A percentile compares a stretch with the other conserved stretches of the same genome.
phyloP scores from a whole-genome alignment of 2,797 vertebrate species.

The Onychomys torridus region DNA sequence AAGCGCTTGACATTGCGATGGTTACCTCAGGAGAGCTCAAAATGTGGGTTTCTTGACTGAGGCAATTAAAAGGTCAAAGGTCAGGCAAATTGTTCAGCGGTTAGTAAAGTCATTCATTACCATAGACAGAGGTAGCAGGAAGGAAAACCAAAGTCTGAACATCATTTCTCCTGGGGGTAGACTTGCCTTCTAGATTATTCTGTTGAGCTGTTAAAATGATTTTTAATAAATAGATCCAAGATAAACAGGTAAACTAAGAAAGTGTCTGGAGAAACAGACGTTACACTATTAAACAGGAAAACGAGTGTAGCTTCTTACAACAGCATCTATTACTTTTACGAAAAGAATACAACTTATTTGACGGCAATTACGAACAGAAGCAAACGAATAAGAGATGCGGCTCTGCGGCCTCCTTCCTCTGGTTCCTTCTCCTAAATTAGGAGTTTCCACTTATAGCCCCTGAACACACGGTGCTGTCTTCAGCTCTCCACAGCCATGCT shows the following conservation, averaged over 20 bases:
- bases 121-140: not conserved
- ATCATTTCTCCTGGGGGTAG: not conserved
- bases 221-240: slow-evolving; percentile 47
- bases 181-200: slow-evolving; percentile 36
- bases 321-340: not conserved
- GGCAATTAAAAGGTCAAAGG: slow-evolving; percentile 58
- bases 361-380: slow-evolving; percentile 37
- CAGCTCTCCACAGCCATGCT: not conserved
- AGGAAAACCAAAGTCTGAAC: slow-evolving; percentile 14
- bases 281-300: not conserved
- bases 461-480: not conserved
- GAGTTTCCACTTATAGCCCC: slow-evolving; percentile 50
- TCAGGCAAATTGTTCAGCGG: slow-evolving; percentile 16
- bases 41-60: not conserved
- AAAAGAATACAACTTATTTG: slow-evolving; percentile 29
- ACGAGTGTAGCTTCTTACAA: not conserved
- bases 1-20: not conserved
- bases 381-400: not conserved
- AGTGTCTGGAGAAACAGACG: slow-evolving; percentile 6
- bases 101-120: slow-evolving; percentile 18
- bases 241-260: not conserved
- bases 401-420: slow-evolving; percentile 22
- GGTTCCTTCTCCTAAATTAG: slow-evolving; percentile 56
- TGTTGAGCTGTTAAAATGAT: slow-evolving; percentile 45
- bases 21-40: slow-evolving; percentile 8